A percentile compares a stretch with the other conserved stretches of the same genome.
These are phyloP conservation scores for Microcebus griseorufus DNA, from an alignment of 2,113 vertebrate genomes.

Conservation along the genomic window DNA sequence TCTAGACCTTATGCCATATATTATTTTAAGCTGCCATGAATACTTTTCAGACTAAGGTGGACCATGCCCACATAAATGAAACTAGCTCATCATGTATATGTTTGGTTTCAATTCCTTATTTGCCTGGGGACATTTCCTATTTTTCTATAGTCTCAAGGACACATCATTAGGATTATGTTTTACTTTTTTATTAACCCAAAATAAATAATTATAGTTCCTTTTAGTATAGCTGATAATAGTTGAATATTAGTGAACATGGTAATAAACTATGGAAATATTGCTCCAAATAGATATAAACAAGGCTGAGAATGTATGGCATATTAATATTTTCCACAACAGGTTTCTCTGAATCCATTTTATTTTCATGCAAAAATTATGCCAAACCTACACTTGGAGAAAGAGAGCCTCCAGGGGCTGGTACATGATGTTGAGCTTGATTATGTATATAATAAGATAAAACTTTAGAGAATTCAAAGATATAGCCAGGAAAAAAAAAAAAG, in stretches of 20 bases:
- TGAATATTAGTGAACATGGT: not conserved
- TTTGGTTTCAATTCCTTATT: not conserved
- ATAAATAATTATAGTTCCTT: not conserved
- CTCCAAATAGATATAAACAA: not conserved
- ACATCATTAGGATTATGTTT: not conserved
- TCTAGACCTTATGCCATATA: not conserved
- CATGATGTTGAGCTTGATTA: slow-evolving; percentile 8
- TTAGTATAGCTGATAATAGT: not conserved
- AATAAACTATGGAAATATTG: not conserved
- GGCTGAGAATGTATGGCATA: not conserved
- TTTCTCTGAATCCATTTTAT: not conserved
- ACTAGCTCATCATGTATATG: not conserved
- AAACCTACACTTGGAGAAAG: not conserved
- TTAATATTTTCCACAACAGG: not conserved
- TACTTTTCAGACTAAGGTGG: not conserved
- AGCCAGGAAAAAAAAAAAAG: slow-evolving; percentile 36
- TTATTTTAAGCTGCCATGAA: not conserved
- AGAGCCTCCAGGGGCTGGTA: not conserved
- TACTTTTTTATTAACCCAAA: slow-evolving; percentile 16
- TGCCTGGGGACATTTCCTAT: not conserved
- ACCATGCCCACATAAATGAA: not conserved
- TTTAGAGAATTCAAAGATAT: slow-evolving; percentile 41
- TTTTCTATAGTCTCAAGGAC: not conserved
- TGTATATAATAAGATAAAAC: slow-evolving; percentile 19
- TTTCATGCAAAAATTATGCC: not conserved